Base-by-base conservation (phyloP, 2,797 vertebrate species). In the Pampus argenteus region DNA sequence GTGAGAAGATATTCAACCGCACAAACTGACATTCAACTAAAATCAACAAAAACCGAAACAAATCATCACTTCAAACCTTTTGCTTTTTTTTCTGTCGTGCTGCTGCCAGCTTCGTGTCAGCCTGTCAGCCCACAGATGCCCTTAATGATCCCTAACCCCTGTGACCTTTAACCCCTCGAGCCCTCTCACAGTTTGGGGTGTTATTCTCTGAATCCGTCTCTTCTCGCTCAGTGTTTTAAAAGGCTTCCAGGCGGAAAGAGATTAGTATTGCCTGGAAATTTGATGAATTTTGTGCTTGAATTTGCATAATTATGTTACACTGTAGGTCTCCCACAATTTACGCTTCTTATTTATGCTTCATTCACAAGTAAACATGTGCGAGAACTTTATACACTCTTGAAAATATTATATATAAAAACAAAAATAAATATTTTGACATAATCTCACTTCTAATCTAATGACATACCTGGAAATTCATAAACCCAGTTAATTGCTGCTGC, bases 131-230 rank as follows among this genome's bases (percentile, higher is more conserved):
- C 72, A 71, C 77, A 69, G 71, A 74, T 70, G 78, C 66, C 76
- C 87, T 61, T 77, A 78, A 82, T 84, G 85, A 84, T 75, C 69
- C 69, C 64, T 68, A 44, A 83, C 76, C 83, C 56, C 47, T 4
- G 56, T 50, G 67, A 86, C 81, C 86, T 87, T 70, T 85, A 34
- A 89, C 85, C 87, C 65, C 38, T 64, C 0, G 0, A 28, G 71
- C 40, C 76, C 71, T 67, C 63, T 84, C 83, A 81, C 83, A 78
- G 82, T 73, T 73, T 40, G 66, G 86, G 60, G 75, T 76, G 72
- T 80, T 81, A 63, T 63, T 60, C 75, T 51, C 68, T 14, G 50
- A 80, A 65, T 60, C 4, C 6, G 44, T 42, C 70, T 70, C 22
- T 25, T 58, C 72, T 60, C 48, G 14, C 61, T 34, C 50, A 51